These are phyloP conservation scores for Ochropleura leucogaster DNA, from an alignment of 2,888 invertebrate genomes.

Conservation along the genomic window DNA sequence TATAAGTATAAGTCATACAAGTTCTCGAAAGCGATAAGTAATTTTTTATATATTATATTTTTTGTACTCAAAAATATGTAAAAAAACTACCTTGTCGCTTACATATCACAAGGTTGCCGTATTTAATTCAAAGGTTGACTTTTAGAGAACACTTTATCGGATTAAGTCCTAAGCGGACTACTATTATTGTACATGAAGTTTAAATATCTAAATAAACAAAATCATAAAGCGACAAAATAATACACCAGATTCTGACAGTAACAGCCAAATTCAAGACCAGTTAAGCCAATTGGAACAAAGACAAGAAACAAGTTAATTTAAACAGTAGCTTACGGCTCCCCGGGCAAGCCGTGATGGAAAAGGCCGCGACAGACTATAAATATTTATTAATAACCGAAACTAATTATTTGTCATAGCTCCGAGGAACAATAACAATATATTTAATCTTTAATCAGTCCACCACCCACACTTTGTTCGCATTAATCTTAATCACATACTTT, in stretches of 20 bases:
- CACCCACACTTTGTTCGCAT: slow-evolving; percentile 65
- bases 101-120: no score
- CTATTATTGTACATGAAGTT: no score
- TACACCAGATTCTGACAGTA: slow-evolving; percentile 6
- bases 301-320: slow-evolving; percentile 45
- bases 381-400: slow-evolving; percentile 63
- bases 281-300: slow-evolving; percentile 8
- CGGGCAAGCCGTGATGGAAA: slow-evolving; percentile 42
- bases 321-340: slow-evolving; percentile 34
- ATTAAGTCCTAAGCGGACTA: no score
- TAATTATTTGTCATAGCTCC: slow-evolving; percentile 64
- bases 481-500: slow-evolving; percentile 71
- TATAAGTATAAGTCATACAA: no score
- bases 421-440: slow-evolving; percentile 66
- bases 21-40: no score
- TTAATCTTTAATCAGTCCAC: slow-evolving; percentile 60
- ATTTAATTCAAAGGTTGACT: no score
- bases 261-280: slow-evolving; percentile 19
- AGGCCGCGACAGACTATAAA: slow-evolving; percentile 58
- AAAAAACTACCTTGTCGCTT: no score
- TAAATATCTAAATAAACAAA: no score
- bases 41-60: no score
- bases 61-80: no score
- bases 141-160: no score
- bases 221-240: slow-evolving; percentile 14